A percentile compares a stretch with the other conserved stretches of the same genome.
Evolutionary conservation across 2,113 vertebrate genomes (phyloP).

Genomic region (Elephantulus edwardii): DNA sequence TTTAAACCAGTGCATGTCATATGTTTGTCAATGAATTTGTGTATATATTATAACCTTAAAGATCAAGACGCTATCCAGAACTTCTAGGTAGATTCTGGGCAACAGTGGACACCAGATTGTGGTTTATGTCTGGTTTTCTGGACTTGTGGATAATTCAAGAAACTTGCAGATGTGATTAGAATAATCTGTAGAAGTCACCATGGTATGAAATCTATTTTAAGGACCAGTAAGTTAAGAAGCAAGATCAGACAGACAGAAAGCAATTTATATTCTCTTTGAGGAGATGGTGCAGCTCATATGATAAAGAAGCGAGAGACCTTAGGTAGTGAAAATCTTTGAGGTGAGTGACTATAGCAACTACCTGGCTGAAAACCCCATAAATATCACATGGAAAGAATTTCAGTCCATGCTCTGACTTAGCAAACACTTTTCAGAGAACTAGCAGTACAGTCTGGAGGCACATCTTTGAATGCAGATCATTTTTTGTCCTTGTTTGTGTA

Average conservation of each 20-base stretch:
- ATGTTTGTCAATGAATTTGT: neutral
- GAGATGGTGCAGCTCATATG: neutral
- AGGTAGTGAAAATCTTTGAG: conserved; percentile 38
- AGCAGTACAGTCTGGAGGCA: neutral
- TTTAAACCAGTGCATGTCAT: neutral
- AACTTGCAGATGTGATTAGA: conserved; percentile 13
- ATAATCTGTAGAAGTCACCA: conserved; percentile 31
- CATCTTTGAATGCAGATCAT: neutral
- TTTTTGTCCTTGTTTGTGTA: neutral
- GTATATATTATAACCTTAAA: neutral
- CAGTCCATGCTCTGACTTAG: neutral
- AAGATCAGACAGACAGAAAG: conserved; percentile 27
- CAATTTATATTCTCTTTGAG: conserved; percentile 58
- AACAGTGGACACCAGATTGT: neutral
- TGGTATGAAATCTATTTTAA: neutral
- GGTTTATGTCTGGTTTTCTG: neutral
- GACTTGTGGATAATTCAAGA: neutral
- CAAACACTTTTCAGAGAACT: neutral
- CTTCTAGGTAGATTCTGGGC: neutral
- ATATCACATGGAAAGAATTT: conserved; percentile 29
- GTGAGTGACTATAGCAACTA: conserved; percentile 30
- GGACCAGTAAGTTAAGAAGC: conserved; percentile 29
- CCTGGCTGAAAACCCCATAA: conserved; percentile 15
- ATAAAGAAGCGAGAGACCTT: conserved; percentile 38
- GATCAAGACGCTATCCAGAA: neutral